Conservation (phyloP, 1,140 invertebrate genomes). For the Steinernema feltiae region DNA sequence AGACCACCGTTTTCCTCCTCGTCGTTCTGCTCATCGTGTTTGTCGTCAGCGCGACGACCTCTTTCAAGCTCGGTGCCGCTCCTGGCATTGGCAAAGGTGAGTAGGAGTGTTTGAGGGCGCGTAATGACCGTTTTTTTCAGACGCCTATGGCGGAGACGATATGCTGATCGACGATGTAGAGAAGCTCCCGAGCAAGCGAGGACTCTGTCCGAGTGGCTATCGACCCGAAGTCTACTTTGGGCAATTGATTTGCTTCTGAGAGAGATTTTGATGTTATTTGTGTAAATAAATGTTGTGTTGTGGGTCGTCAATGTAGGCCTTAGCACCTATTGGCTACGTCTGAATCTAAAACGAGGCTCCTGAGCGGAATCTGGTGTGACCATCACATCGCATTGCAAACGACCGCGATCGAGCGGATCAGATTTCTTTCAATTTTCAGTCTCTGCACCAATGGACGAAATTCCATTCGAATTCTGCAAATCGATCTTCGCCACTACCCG, state of each 20-base stretch:
- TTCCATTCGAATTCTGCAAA: no score
- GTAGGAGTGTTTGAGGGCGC: not conserved
- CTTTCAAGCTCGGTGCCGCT: not conserved
- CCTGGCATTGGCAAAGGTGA: not conserved
- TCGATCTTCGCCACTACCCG: no score
- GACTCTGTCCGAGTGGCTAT: not conserved
- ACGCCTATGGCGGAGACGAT: not conserved
- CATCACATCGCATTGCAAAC: no score
- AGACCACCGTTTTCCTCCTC: not conserved
- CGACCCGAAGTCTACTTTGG: not conserved
- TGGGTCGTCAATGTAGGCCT: no score
- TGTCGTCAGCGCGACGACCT: not conserved
- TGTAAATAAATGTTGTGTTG: no score
- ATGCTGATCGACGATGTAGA: not conserved
- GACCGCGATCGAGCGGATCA: no score
- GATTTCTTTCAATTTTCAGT: no score
- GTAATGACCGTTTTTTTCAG: not conserved
- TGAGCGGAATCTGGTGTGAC: no score
- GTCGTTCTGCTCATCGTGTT: not conserved
- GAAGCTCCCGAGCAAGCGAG: not conserved
- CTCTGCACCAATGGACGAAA: no score
- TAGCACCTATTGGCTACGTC: no score
- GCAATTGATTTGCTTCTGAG: not conserved
- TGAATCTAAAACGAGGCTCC: no score
- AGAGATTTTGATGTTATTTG: no score